A percentile compares a stretch with the other conserved stretches of the same genome.
Conservation (phyloP, 2,888 invertebrate genomes). For the Polylopha cassiicola region DNA sequence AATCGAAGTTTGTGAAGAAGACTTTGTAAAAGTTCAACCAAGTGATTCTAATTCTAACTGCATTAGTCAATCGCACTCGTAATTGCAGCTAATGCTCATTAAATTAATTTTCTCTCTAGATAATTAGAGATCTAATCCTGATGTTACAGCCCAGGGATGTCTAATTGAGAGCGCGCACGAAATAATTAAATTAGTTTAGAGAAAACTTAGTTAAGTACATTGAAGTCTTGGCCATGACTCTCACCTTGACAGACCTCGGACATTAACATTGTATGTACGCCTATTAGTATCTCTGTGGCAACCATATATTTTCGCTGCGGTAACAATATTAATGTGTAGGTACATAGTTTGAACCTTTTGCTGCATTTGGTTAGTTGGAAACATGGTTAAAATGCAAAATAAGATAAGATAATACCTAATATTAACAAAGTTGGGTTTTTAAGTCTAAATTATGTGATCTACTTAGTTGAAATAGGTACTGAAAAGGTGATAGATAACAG, state of each 20-base stretch:
- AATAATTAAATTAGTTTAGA: constrained; percentile 14
- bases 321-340: constrained; percentile 7
- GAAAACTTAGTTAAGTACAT: constrained; percentile 17
- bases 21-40: too few relatives aligned
- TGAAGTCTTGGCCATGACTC: constrained; percentile 18
- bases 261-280: constrained; percentile 3
- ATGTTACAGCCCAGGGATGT: constrained; percentile 9
- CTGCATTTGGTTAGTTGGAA: too few relatives aligned
- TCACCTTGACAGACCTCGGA: constrained; percentile 13
- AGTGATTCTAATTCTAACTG: too few relatives aligned
- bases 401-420: too few relatives aligned
- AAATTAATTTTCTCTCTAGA: constrained; percentile 9
- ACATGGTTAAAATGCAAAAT: too few relatives aligned
- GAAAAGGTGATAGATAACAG: too few relatives aligned
- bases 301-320: constrained; percentile 1
- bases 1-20: not conserved
- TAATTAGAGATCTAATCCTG: constrained; percentile 15
- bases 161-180: constrained; percentile 17
- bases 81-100: constrained; percentile 7
- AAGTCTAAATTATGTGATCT: too few relatives aligned
- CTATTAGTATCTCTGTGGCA: constrained; percentile 6
- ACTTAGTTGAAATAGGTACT: too few relatives aligned
- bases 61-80: not conserved
- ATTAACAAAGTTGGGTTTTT: too few relatives aligned
- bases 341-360: constrained; percentile 6